Conservation (phyloP, 2,888 invertebrate species). For the Eupithecia vulgata region DNA sequence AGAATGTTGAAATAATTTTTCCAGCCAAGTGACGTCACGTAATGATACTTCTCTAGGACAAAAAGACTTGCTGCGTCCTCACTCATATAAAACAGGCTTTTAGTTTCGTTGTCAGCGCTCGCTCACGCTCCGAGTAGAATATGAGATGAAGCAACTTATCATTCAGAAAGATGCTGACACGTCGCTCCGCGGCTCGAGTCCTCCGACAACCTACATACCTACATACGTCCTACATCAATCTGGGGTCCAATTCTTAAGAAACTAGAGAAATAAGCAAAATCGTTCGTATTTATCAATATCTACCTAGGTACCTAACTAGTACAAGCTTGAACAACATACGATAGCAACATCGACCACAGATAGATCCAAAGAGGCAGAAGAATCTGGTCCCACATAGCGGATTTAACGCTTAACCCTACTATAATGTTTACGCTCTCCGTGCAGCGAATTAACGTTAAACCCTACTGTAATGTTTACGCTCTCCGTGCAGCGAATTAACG, state of each 20-base stretch:
- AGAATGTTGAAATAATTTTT: not conserved
- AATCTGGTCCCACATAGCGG: not conserved
- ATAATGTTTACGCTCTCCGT: too few relatives aligned
- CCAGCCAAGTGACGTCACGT: not conserved
- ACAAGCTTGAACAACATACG: not conserved
- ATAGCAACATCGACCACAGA: not conserved
- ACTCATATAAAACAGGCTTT: not conserved
- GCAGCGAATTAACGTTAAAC: too few relatives aligned
- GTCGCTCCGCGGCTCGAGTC: conserved; percentile 20
- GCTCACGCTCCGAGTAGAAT: conserved; percentile 3
- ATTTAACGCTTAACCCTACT: not conserved
- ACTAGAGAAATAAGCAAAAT: not conserved
- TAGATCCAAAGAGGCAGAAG: not conserved
- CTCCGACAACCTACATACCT: too few relatives aligned
- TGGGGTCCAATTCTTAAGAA: conserved; percentile 22
- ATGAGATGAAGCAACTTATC: conserved; percentile 17
- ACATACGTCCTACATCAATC: conserved; percentile 22
- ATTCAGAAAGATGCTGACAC: conserved; percentile 18
- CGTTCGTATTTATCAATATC: not conserved
- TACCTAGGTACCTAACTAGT: not conserved
- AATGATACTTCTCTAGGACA: not conserved
- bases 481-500: too few relatives aligned
- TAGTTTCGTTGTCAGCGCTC: not conserved
- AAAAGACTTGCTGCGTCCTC: not conserved
- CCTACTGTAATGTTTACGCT: too few relatives aligned